Conservation (phyloP, 2,113 vertebrate genomes). For the Loxodonta africana region DNA sequence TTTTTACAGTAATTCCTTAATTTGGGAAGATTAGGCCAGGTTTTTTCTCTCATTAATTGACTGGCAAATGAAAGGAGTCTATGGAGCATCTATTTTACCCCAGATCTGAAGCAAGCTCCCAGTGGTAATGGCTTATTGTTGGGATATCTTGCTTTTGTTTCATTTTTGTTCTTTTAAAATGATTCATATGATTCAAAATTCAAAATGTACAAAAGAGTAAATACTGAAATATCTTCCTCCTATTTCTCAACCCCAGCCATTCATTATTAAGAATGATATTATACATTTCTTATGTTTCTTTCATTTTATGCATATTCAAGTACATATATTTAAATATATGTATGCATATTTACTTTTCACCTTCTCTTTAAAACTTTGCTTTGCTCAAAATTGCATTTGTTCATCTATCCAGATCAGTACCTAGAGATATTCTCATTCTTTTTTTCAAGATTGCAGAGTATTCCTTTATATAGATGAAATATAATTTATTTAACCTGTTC, state of each 20-base stretch:
- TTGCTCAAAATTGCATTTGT: background rate
- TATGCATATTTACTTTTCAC: background rate
- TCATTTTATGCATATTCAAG: slow-evolving; percentile 8
- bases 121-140: background rate
- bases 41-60: background rate
- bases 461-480: background rate
- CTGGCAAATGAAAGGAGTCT: background rate
- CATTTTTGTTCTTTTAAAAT: background rate
- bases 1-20: background rate
- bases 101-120: background rate
- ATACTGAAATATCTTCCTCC: background rate
- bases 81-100: background rate
- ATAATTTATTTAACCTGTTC: background rate
- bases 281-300: background rate
- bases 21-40: background rate
- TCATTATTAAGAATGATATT: background rate
- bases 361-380: background rate
- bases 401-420: background rate
- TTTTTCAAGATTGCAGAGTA: background rate
- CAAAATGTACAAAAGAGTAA: background rate
- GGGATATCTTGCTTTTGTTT: slow-evolving; percentile 43
- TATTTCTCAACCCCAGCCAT: background rate
- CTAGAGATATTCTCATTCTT: background rate
- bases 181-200: slow-evolving; percentile 46
- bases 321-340: background rate